Base-by-base conservation (phyloP, 1,140 invertebrate species). In the Lasioglossum baleicum region DNA sequence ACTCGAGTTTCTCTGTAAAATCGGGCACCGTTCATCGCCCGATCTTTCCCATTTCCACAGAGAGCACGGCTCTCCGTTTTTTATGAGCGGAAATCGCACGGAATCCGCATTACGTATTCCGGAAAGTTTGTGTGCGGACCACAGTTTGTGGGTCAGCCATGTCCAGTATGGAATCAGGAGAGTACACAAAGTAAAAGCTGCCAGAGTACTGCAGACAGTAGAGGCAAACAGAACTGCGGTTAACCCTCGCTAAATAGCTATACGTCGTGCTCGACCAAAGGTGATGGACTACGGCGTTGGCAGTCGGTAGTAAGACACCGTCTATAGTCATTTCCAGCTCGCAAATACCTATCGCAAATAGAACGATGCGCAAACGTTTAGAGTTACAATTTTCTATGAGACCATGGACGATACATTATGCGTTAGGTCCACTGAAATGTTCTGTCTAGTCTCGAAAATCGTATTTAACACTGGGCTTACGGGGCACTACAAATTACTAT, bases 121-220 rank as follows among this genome's bases (percentile, higher is more conserved):
- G 58, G 22, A 73, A 58, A 79, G 76, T 79, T 79, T 65, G 76
- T 48, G 53, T 13, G 48, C 76, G 48, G 61, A 31, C 20, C 40
- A 58, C 48, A 22, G 61, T 72, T 79, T 73, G 61, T 65, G 61
- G 76, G 76, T 79, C 76, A 58, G 48, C 40, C 48, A 53, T 79
- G 76, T 66, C 76, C 76, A 35, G 51, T 42, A 48, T 10, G 51
- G 69, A 79, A 73, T 79, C 76, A 48, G 61, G 40, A 65, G 51
- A 17, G 69, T 58, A 79, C 76, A 79, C 76, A 79, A 73, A 73
- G 76, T 78, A 78, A 72, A 72, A 78, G 76, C 76, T 72, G 60
- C 48, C 69, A 40, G 68, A 72, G 61, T 65, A 80, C 76, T 53
- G 68, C 71, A 80, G 78, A 75, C 72, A 75, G 63, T 51, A 42